These are phyloP conservation scores for Aphidius gifuensis DNA, from an alignment of 1,140 invertebrate species.

Conservation along the genomic window DNA sequence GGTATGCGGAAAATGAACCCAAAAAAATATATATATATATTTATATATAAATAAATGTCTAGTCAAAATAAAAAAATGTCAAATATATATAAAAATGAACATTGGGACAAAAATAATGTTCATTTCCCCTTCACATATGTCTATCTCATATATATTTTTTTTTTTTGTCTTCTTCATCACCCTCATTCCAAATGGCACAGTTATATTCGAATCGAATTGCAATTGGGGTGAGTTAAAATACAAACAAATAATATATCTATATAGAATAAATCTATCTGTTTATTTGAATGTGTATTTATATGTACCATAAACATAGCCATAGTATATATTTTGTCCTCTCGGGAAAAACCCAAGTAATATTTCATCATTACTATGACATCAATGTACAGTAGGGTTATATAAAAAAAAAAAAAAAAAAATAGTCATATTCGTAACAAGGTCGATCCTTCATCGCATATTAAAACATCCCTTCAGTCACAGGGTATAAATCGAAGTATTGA, in stretches of 20 bases:
- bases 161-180: not conserved
- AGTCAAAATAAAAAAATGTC: not conserved
- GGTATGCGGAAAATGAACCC: not conserved
- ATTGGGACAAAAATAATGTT: not conserved
- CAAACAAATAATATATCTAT: slow-evolving; percentile 10
- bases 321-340: slow-evolving; percentile 23
- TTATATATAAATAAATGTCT: too few relatives aligned
- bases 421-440: slow-evolving; percentile 3
- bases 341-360: slow-evolving; percentile 49
- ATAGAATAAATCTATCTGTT: not conserved
- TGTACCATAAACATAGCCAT: slow-evolving; percentile 5
- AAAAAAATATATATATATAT: not conserved
- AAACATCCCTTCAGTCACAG: slow-evolving; percentile 2
- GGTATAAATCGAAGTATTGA: slow-evolving; percentile 22
- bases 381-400: slow-evolving; percentile 34
- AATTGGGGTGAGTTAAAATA: slow-evolving; percentile 18
- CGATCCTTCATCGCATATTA: slow-evolving; percentile 20
- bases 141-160: not conserved
- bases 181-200: slow-evolving; percentile 23
- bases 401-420: not conserved
- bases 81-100: not conserved
- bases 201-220: slow-evolving; percentile 29
- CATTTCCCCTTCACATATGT: not conserved
- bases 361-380: slow-evolving; percentile 57
- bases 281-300: slow-evolving; percentile 6